Evolutionary conservation across 2,888 invertebrate genomes (phyloP), one percentile per base, ranked within the genome.

Genomic region (Agrochola macilenta): DNA sequence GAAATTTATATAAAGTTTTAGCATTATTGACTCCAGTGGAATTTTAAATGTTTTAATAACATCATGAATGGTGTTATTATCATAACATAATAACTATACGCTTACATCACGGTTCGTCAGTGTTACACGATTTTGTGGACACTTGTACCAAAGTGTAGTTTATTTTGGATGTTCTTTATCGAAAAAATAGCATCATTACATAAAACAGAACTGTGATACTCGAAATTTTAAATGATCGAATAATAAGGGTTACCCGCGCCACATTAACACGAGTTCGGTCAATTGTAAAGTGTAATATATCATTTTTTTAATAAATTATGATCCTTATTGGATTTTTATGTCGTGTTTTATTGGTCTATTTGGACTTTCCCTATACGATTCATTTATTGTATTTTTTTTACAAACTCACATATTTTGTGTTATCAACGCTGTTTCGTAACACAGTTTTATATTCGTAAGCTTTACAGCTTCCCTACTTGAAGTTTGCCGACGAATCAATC

Each of bases 231-330:
- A 84, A 87, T 79, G 72, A 79, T 85, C 81, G 71, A 81, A 81
- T 88, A 81, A 72, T 85, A 87, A 84, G 85, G 81, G 76, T 78
- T 68, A 90, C 92, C 93, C 90, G 93, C 91, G 93, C 91, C 93
- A 91, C 92, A 91, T 93, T 93, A 93, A 92, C 89, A 91, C 89
- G 90, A 92, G 93, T 92, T 92, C 88, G 93, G 95, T 96, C 95
- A 95, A 96, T 95, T 96, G 96, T 96, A 96, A 95, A 96, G 94
- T 96, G 96, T 96, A 96, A 93, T 92, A 96, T 95, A 96, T 94
- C 90, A 93, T 95, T 96, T 96, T 95, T 88, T 94, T 93, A 96
- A 96, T 96, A 96, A 96, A 96, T 95, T 94, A 95, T 95, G 91
- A 93, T 96, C 96, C 96, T 94, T 96, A 92, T 96, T 96, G 96